Evolutionary conservation across 2,113 vertebrate species (phyloP), one percentile per base, ranked within the genome.

Genomic region (Corythornis madagascariensis): DNA sequence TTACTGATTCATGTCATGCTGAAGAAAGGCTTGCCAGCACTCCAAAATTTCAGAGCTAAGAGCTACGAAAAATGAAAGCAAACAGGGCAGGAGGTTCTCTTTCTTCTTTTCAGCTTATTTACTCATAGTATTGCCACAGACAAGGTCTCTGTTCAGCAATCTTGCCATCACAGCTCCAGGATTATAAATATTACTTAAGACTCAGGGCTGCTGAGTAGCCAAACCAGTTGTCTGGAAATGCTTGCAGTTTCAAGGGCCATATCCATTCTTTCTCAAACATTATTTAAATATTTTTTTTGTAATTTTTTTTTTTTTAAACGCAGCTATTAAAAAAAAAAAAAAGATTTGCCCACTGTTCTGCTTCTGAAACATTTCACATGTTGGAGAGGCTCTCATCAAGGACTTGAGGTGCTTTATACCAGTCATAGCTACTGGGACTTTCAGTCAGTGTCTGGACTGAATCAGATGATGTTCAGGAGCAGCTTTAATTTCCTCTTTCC

Each of bases 11-110:
- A 43, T 43, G 21, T 24, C 38, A 48, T 22, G 7, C 70, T 31
- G 21, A 33, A 92, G 89, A 66, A 79, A 33, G 26, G 48, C 48
- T 73, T 92, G 70, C 88, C 82, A 94, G 22, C 40, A 55, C 38
- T 91, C 67, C 89, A 52, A 88, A 95, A 57, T 83, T 95, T 47
- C 74, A 86, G 77, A 60, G 69, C 26, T 61, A 76, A 92, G 43
- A 73, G 29, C 79, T 48, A 71, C 65, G 64, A 79, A 83, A 95
- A 96, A 75, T 29, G 16, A 50, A 92, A 66, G 84, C 66, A 95
- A 92, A 77, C 38, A 38, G 72, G 29, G n/a, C 14, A 72, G 71
- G 12, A 81, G 9, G 64, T 45, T 92, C 42, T 19, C 29, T 86
- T 96, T 75, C 21, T 52, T 85, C 50, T 71, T 33, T 77, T 61